Evolutionary conservation across 2,797 vertebrate species (phyloP).

Genomic region (Cynodonichthys magdalenae): DNA sequence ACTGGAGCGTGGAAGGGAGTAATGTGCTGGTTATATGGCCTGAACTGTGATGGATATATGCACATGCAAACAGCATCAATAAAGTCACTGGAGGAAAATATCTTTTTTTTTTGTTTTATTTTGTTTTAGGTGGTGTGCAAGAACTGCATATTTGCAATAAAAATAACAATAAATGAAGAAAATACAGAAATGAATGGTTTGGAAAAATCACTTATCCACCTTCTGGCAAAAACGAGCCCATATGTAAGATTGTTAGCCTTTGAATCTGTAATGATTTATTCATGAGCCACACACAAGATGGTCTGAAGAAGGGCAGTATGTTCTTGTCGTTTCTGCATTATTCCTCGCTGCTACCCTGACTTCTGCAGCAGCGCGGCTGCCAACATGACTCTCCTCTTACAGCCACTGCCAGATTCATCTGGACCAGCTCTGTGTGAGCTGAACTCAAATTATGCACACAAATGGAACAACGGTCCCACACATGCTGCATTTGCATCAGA

Average conservation of each 20-base stretch:
- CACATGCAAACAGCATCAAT: constrained; percentile 25
- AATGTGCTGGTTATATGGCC: constrained; percentile 52
- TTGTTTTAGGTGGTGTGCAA: background rate
- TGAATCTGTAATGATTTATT: constrained; percentile 48
- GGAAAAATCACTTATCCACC: background rate
- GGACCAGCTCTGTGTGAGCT: background rate
- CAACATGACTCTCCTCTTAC: constrained; percentile 49
- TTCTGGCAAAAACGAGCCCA: constrained; percentile 17
- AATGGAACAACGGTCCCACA: background rate
- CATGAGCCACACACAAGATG: constrained; percentile 37
- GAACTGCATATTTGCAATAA: background rate
- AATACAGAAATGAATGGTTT: background rate
- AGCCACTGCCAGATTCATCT: constrained; percentile 9
- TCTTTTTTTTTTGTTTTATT: background rate
- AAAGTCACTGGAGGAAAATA: constrained; percentile 21
- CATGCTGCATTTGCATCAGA: background rate
- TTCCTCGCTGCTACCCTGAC: constrained; percentile 12
- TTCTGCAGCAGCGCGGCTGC: constrained; percentile 9
- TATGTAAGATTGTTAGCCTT: background rate
- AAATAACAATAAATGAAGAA: background rate
- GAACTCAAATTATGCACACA: constrained; percentile 7
- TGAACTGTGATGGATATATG: constrained; percentile 50
- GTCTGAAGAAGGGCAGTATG: constrained; percentile 26
- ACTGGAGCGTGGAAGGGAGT: constrained; percentile 46
- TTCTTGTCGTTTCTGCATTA: constrained; percentile 29